phyloP scores from a whole-genome alignment of 2,888 invertebrate species.

The Uloborus plumipes region DNA sequence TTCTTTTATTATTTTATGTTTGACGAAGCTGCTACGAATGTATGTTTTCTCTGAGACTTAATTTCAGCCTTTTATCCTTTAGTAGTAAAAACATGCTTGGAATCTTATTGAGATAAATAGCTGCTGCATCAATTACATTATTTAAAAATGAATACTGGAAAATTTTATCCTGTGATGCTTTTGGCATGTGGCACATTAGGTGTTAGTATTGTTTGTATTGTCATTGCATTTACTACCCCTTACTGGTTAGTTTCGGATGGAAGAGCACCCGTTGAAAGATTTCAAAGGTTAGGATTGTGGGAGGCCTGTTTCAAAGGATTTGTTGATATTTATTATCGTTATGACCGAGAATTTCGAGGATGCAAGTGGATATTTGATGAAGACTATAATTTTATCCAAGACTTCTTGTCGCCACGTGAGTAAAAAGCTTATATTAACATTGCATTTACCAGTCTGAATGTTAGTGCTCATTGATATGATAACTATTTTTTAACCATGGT shows the following conservation, averaged over 20 bases:
- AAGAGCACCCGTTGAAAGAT: conserved; percentile 67
- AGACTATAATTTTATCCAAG: conserved; percentile 94
- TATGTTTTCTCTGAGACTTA: neutral
- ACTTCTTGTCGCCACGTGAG: conserved; percentile 85
- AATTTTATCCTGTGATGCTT: conserved; percentile 54
- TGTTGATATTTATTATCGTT: conserved; percentile 79
- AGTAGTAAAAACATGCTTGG: neutral
- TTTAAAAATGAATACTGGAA: conserved; percentile 37
- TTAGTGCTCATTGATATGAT: too few species aligned
- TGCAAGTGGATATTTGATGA: conserved; percentile 99
- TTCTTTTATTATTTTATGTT: neutral
- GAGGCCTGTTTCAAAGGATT: conserved; percentile 92
- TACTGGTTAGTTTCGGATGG: conserved; percentile 70
- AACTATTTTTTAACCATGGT: too few species aligned
- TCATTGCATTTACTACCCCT: conserved; percentile 69
- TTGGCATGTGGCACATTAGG: conserved; percentile 45
- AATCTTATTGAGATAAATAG: neutral
- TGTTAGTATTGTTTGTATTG: conserved; percentile 66
- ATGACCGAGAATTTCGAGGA: conserved; percentile 85
- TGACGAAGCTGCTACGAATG: neutral
- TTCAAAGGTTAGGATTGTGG: conserved; percentile 83
- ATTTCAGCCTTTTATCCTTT: too few species aligned
- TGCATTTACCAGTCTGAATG: too few species aligned
- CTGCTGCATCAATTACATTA: neutral
- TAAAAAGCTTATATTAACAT: conserved; percentile 49